These are phyloP conservation scores for Anorthoa munda DNA, from an alignment of 2,888 invertebrate species.

Conservation along the genomic window DNA sequence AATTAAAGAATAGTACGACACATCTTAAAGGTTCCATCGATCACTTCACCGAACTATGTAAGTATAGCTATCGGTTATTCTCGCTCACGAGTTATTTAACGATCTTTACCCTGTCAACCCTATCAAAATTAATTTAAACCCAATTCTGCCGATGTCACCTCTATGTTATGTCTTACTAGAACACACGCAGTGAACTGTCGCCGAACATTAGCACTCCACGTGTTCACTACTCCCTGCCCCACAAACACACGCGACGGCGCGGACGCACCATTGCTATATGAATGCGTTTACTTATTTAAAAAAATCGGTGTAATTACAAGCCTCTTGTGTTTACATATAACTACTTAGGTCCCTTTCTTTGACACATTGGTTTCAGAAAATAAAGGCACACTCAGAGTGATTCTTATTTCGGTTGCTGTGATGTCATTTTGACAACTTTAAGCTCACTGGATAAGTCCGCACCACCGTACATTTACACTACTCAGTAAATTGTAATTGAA, in stretches of 20 bases:
- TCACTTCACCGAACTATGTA: neutral
- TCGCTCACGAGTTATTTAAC: slow-evolving; percentile 20
- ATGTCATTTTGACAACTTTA: slow-evolving; percentile 23
- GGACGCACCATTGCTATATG: slow-evolving; percentile 42
- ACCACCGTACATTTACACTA: slow-evolving; percentile 52
- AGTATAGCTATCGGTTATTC: slow-evolving; percentile 16
- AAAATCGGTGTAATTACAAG: slow-evolving; percentile 37
- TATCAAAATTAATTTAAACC: slow-evolving; percentile 15
- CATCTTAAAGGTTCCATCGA: neutral
- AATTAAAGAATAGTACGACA: neutral
- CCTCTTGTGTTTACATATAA: slow-evolving; percentile 50
- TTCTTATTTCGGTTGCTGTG: slow-evolving; percentile 19
- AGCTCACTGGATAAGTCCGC: slow-evolving; percentile 46
- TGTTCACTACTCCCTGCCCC: slow-evolving; percentile 46
- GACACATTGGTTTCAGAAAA: slow-evolving; percentile 60
- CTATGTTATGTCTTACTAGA: slow-evolving; percentile 5
- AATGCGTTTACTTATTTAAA: slow-evolving; percentile 27
- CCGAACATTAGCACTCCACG: slow-evolving; percentile 9
- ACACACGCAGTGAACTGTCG: neutral
- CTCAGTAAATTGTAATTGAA: slow-evolving; percentile 35
- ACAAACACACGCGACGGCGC: slow-evolving; percentile 51
- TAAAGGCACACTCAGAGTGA: slow-evolving; percentile 40
- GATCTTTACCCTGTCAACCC: slow-evolving; percentile 44
- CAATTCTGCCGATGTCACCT: slow-evolving; percentile 19
- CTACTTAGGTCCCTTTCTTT: slow-evolving; percentile 64